Evolutionary conservation across 2,888 invertebrate species (phyloP).

Genomic region (Cantharis flavilabris): DNA sequence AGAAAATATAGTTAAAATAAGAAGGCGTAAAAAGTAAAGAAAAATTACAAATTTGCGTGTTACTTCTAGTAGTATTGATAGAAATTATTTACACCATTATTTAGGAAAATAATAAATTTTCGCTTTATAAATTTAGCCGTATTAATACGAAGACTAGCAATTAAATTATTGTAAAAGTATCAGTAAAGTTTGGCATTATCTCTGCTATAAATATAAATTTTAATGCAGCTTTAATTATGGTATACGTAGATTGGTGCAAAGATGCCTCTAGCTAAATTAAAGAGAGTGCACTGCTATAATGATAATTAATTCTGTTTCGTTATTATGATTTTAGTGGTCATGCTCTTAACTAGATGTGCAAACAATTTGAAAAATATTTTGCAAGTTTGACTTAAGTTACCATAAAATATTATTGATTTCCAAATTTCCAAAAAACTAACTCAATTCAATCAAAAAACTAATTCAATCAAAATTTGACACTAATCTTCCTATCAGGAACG

Average conservation of each 20-base stretch:
- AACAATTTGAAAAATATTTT: neutral
- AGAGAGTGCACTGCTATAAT: conserved; percentile 8
- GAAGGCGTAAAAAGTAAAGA: conserved; percentile 24
- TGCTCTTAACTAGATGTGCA: conserved; percentile 5
- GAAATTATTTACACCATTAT: neutral
- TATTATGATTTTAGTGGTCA: conserved; percentile 14
- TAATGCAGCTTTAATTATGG: neutral
- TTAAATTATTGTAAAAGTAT: neutral
- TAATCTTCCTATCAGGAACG: neutral
- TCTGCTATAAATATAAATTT: neutral
- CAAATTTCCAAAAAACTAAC: neutral
- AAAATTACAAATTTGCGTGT: conserved; percentile 27
- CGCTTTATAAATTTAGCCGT: neutral
- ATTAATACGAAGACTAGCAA: neutral
- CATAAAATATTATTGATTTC: neutral
- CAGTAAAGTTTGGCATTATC: neutral
- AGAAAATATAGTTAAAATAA: conserved; percentile 15
- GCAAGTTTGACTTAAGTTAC: neutral
- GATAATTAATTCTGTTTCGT: conserved; percentile 18
- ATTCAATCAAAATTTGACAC: neutral
- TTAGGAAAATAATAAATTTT: neutral
- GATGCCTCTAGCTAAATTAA: conserved; percentile 17
- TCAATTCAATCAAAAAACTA: neutral
- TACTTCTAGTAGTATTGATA: conserved; percentile 11
- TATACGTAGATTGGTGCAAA: conserved; percentile 3